Evolutionary conservation across 2,113 vertebrate species (phyloP).

Genomic region (Notarius lentiginosus): DNA sequence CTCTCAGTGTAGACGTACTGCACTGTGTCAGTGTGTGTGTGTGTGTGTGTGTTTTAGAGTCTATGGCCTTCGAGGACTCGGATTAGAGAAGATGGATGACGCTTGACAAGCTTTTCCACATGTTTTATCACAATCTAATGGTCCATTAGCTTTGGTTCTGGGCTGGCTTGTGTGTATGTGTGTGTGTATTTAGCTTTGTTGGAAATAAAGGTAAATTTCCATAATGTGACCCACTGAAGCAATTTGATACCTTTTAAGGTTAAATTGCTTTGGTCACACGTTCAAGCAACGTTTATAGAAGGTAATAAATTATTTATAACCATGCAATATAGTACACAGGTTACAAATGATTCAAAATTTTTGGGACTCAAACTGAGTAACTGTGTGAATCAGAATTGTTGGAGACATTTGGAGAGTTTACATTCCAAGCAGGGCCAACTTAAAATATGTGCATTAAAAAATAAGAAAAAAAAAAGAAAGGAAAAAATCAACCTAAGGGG

Average conservation of each 20-base stretch:
- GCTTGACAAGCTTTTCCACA: constrained; percentile 34
- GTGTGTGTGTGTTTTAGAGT: neutral
- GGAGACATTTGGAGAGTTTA: neutral
- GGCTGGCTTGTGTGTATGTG: neutral
- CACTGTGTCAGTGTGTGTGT: constrained; percentile 23
- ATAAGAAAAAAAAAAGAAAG: neutral
- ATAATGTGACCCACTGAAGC: neutral
- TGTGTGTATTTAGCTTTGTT: neutral
- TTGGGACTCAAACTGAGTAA: neutral
- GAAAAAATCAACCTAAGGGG: too few species aligned
- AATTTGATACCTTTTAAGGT: neutral
- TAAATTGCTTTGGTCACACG: neutral
- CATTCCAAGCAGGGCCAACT: neutral
- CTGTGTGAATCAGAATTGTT: neutral
- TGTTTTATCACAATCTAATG: constrained; percentile 23
- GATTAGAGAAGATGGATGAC: constrained; percentile 12
- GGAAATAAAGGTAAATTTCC: neutral
- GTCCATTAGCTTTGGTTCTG: neutral
- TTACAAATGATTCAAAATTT: neutral
- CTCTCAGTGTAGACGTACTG: neutral
- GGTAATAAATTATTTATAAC: neutral
- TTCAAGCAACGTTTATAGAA: neutral
- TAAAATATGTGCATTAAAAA: neutral
- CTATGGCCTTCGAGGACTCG: neutral
- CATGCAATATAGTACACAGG: neutral